Base-by-base conservation (phyloP, 2,113 vertebrate species). In the Merops nubicus region DNA sequence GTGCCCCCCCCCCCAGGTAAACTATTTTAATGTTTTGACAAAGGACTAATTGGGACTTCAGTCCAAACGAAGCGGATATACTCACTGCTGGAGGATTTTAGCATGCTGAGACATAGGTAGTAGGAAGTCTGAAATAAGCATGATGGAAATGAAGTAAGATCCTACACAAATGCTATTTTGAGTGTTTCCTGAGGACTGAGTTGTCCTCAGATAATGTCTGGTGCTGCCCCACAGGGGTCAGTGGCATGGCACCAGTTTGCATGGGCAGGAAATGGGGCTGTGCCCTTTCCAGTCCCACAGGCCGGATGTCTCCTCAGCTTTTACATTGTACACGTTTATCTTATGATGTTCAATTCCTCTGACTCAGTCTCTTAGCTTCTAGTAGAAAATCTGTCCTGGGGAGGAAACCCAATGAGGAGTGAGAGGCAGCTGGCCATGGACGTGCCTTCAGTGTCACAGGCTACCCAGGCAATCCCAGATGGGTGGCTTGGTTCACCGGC, bases 401-500 rank as follows among this genome's bases (percentile, higher is more conserved):
- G 31, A 96, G 77, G 87, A 78, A 82, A 22, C 15, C 16, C 56
- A 43, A 23, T 67, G 34, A 0, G 0, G 47, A 51, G 34, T 4
- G 5, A 21, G 34, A 17, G 36, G 3, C 63, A 5, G 33, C 73
- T 25, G 74, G 68, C 56, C 33, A 7, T 0, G 0, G 50, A 40
- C 56, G 12, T 21, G 19, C n/a, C 80, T 53, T n/a, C n/a, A 15
- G 53, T 1, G 0, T 28, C 50, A 9, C 12, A 4, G 56, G 29
- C 62, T 74, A 42, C 73, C 72, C 10, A 4, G 9, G 25, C 38
- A 28, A 70, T 75, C 47, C 26, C 29, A 29, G 22, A 11, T 0
- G 2, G 31, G 7, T 31, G 22, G 17, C 16, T 42, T 43, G 3
- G 26, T 40, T 31, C 20, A 17, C 10, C 17, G 1, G 0, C 1